Evolutionary conservation across 2,113 vertebrate species (phyloP).

Genomic region (Numenius arquata): DNA sequence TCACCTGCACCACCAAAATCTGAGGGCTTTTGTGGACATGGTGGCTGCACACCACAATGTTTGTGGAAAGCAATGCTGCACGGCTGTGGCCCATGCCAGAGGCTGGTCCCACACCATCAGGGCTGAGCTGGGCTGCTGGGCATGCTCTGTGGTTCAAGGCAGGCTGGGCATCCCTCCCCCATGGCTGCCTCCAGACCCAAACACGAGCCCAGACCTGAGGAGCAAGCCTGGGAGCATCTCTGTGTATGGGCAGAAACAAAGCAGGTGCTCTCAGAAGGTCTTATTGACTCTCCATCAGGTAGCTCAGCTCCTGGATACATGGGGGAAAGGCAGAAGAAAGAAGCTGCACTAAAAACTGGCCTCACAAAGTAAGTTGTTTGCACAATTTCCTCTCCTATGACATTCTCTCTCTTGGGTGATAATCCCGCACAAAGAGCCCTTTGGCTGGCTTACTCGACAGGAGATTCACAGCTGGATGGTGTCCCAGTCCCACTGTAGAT

Average conservation of each 20-base stretch:
- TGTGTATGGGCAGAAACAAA: not conserved
- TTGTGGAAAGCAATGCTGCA: not conserved
- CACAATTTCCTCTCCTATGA: not conserved
- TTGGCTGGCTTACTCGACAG: rapidly evolving
- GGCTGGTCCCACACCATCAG: not conserved
- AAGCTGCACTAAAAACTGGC: not conserved
- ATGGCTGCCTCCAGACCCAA: not conserved
- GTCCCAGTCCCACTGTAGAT: not conserved
- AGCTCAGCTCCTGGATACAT: not conserved
- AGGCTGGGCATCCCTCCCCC: not conserved
- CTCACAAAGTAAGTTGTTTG: not conserved
- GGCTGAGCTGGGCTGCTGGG: not conserved
- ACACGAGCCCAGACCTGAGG: not conserved
- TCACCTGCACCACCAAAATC: not conserved
- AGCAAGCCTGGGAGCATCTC: not conserved
- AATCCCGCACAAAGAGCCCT: not conserved
- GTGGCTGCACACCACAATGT: not conserved
- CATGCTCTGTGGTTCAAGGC: not conserved
- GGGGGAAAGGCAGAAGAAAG: not conserved
- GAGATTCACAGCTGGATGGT: not conserved
- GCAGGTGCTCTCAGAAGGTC: not conserved
- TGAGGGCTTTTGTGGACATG: not conserved
- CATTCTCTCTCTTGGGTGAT: not conserved
- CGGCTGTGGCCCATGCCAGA: rapidly evolving
- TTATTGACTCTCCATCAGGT: not conserved